Conservation (phyloP, 2,888 invertebrate genomes). For the Drosophila anceps region DNA sequence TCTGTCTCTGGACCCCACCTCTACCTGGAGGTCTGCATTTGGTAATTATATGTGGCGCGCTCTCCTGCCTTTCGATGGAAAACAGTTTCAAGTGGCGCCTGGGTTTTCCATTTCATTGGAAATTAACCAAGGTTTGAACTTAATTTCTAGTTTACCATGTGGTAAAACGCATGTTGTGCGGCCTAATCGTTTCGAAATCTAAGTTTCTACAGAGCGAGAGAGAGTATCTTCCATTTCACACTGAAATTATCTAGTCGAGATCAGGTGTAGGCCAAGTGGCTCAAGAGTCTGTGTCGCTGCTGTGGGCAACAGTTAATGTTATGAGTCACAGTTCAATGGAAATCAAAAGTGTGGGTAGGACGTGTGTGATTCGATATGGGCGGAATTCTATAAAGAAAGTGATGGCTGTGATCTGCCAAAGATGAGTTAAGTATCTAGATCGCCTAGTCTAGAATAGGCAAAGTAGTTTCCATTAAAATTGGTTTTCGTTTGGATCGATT, state of each 20-base stretch:
- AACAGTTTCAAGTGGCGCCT: conserved; percentile 56
- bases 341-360: conserved; percentile 55
- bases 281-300: conserved; percentile 9
- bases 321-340: conserved; percentile 53
- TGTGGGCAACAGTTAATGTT: conserved; percentile 9
- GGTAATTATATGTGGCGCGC: conserved; percentile 65
- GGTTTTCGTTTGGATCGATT: conserved; percentile 34
- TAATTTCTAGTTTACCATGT: conserved; percentile 41
- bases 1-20: background rate
- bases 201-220: conserved; percentile 36
- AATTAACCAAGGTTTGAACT: conserved; percentile 57
- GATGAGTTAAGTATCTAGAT: conserved; percentile 55
- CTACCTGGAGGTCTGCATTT: conserved; percentile 7
- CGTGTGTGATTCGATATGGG: conserved; percentile 50
- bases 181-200: conserved; percentile 57
- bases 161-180: conserved; percentile 61
- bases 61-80: conserved; percentile 63
- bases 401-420: conserved; percentile 57
- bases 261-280: conserved; percentile 46
- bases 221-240: conserved; percentile 51
- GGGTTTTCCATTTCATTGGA: conserved; percentile 73
- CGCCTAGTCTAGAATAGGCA: conserved; percentile 19
- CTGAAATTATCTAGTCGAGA: conserved; percentile 50
- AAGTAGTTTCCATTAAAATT: conserved; percentile 27
- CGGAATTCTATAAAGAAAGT: conserved; percentile 60